Conservation (phyloP, 2,888 invertebrate genomes). For the Hydroisotoma schaefferi region DNA sequence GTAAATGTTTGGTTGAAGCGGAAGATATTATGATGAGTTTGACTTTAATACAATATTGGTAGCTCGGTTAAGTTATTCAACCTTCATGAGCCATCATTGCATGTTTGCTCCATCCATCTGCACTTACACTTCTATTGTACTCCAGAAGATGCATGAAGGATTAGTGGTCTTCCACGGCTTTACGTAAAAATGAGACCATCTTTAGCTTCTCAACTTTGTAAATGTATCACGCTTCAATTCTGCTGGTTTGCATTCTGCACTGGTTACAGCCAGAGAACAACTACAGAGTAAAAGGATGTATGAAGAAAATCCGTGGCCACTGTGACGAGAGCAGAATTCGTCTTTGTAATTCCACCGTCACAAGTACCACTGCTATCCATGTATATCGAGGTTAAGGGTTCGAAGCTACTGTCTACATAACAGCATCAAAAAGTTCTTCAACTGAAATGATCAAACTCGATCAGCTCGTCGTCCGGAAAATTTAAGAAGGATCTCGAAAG, state of each 20-base stretch:
- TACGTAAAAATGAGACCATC: not conserved
- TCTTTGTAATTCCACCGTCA: not conserved
- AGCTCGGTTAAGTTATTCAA: not conserved
- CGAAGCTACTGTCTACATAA: too few species aligned
- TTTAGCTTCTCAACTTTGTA: not conserved
- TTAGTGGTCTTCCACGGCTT: not conserved
- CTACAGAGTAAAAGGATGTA: not conserved
- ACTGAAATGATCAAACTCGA: too few species aligned
- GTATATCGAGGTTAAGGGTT: too few species aligned
- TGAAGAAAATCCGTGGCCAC: not conserved
- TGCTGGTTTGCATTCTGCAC: slow-evolving; percentile 1
- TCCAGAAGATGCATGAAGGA: not conserved
- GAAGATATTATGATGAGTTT: too few species aligned
- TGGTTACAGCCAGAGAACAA: not conserved
- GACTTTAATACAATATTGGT: too few species aligned
- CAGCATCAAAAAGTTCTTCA: too few species aligned
- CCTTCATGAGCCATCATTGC: not conserved
- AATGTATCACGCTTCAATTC: not conserved
- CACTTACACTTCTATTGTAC: not conserved
- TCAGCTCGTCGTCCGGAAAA: too few species aligned
- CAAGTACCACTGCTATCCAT: too few species aligned
- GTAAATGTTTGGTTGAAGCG: too few species aligned
- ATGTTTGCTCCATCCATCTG: not conserved
- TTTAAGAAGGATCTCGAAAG: too few species aligned
- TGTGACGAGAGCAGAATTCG: too few species aligned